Conservation (phyloP, 2,888 invertebrate species). For the Orthosia gracilis region DNA sequence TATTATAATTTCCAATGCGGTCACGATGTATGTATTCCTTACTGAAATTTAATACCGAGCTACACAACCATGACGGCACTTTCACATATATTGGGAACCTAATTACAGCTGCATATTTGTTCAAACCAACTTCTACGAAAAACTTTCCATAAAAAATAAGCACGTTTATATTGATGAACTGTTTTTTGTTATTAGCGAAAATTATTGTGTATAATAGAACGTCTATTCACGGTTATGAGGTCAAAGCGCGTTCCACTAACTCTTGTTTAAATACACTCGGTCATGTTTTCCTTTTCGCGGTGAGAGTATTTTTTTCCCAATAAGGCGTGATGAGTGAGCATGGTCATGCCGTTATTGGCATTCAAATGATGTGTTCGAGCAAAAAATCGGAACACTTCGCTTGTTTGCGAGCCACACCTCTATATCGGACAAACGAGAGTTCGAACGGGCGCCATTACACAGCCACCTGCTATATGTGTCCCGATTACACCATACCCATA, state of each 20-base stretch:
- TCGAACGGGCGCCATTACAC: slow-evolving; percentile 74
- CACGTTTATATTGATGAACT: slow-evolving; percentile 61
- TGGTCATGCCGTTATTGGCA: slow-evolving; percentile 83
- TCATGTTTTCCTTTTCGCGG: slow-evolving; percentile 83
- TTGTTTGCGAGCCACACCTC: slow-evolving; percentile 77
- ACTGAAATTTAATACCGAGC: slow-evolving; percentile 15
- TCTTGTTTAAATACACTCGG: slow-evolving; percentile 74
- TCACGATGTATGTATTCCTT: slow-evolving; percentile 36
- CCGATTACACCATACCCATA: slow-evolving; percentile 72
- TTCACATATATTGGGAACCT: slow-evolving; percentile 24
- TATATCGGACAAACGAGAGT: slow-evolving; percentile 83
- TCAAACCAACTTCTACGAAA: slow-evolving; percentile 46
- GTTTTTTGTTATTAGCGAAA: slow-evolving; percentile 71
- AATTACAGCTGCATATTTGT: slow-evolving; percentile 20
- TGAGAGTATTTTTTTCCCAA: slow-evolving; percentile 84
- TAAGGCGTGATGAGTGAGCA: slow-evolving; percentile 81
- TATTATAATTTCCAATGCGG: slow-evolving; percentile 48
- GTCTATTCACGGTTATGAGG: slow-evolving; percentile 76
- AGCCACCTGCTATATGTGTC: slow-evolving; percentile 79
- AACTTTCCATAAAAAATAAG: slow-evolving; percentile 59
- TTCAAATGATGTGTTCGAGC: slow-evolving; percentile 82
- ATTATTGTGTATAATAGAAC: slow-evolving; percentile 69
- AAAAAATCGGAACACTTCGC: slow-evolving; percentile 83
- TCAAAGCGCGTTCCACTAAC: slow-evolving; percentile 80
- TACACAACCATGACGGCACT: slow-evolving; percentile 11